Conservation (phyloP, 2,888 invertebrate species). For the Zygothrica quintamaculata region DNA sequence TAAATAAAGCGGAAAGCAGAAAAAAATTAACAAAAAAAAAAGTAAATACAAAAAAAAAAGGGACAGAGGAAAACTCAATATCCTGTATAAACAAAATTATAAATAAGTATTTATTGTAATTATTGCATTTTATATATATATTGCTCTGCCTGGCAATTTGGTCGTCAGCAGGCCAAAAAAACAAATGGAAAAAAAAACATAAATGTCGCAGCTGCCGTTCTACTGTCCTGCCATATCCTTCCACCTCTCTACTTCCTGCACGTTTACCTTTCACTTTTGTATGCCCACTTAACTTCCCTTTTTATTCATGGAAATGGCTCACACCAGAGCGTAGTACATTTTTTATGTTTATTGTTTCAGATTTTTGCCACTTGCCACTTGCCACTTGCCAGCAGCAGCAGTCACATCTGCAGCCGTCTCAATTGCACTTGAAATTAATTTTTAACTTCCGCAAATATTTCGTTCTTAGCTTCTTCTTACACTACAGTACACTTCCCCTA, state of each 20-base stretch:
- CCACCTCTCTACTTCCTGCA: slow-evolving; percentile 7
- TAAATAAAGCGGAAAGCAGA: slow-evolving; percentile 20
- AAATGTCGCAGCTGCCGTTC: slow-evolving; percentile 59
- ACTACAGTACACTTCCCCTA: no score
- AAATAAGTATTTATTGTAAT: slow-evolving; percentile 75
- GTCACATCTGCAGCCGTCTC: slow-evolving; percentile 55
- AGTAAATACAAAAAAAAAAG: no score
- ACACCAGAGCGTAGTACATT: slow-evolving; percentile 47
- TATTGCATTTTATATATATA: slow-evolving; percentile 68
- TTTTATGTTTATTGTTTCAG: slow-evolving; percentile 76
- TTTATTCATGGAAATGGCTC: slow-evolving; percentile 66
- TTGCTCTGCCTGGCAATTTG: slow-evolving; percentile 25
- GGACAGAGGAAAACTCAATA: slow-evolving; percentile 78
- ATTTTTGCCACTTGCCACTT: slow-evolving; percentile 48
- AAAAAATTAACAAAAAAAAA: slow-evolving; percentile 77
- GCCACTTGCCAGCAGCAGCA: slow-evolving; percentile 34
- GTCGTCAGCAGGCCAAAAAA: slow-evolving; percentile 34
- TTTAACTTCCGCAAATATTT: slow-evolving; percentile 76
- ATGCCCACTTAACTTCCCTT: slow-evolving; percentile 59
- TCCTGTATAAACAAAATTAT: slow-evolving; percentile 76
- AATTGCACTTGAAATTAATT: slow-evolving; percentile 73
- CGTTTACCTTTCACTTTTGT: slow-evolving; percentile 21
- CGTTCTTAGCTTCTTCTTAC: slow-evolving; percentile 3
- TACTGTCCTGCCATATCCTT: slow-evolving; percentile 13
- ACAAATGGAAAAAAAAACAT: slow-evolving; percentile 3